These are phyloP conservation scores for Chaetodon auriga DNA, from an alignment of 2,113 vertebrate species.

Conservation along the genomic window DNA sequence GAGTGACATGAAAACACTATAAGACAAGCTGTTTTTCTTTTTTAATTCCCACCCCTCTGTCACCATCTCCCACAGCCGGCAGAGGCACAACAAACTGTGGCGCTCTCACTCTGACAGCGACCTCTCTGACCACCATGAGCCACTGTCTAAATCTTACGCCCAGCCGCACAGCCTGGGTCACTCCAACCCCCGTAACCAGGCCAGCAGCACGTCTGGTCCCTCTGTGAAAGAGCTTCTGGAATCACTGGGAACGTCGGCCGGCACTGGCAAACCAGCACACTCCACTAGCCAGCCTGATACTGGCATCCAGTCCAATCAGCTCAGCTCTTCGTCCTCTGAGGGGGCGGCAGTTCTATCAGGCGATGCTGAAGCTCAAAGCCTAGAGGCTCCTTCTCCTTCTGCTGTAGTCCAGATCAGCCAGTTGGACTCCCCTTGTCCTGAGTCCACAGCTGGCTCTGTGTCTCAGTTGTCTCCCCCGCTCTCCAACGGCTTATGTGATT, in stretches of 20 bases:
- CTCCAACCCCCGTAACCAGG: constrained; percentile 86
- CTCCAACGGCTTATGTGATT: constrained; percentile 72
- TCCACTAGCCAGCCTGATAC: constrained; percentile 63
- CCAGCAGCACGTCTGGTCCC: constrained; percentile 85
- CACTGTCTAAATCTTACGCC: constrained; percentile 81
- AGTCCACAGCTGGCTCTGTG: constrained; percentile 42
- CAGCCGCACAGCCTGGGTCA: constrained; percentile 76
- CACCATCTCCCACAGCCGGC: constrained; percentile 85
- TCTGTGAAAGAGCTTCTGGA: constrained; percentile 89
- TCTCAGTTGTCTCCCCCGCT: constrained; percentile 41
- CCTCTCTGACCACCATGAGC: constrained; percentile 92
- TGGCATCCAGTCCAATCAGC: constrained; percentile 45
- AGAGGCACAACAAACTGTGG: constrained; percentile 95
- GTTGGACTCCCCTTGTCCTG: background rate
- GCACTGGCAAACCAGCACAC: constrained; percentile 41
- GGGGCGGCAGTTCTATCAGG: background rate
- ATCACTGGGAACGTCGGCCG: constrained; percentile 59
- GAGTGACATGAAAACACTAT: background rate
- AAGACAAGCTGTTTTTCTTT: background rate
- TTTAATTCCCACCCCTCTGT: background rate
- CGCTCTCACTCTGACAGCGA: constrained; percentile 97
- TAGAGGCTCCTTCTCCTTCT: constrained; percentile 23
- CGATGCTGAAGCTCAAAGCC: constrained; percentile 8
- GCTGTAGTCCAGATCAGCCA: constrained; percentile 39
- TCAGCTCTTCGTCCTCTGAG: constrained; percentile 41